A percentile compares a stretch with the other conserved stretches of the same genome.
Evolutionary conservation across 2,113 vertebrate species (phyloP).

Genomic region (Patagioenas fasciata): DNA sequence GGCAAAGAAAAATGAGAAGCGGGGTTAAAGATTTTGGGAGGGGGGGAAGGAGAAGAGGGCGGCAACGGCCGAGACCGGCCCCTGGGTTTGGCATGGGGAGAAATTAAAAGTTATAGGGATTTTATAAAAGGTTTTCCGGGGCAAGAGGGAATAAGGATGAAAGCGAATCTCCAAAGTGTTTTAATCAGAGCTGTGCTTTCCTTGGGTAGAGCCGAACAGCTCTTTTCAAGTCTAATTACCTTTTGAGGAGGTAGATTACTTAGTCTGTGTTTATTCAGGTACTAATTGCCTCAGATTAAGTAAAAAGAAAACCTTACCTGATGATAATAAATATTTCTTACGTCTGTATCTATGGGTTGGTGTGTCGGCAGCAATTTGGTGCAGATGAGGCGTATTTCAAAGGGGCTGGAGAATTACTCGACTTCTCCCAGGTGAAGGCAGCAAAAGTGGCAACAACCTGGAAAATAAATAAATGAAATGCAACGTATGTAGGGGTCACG

Average conservation of each 20-base stretch:
- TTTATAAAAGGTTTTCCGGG: constrained; percentile 48
- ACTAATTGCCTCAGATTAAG: constrained; percentile 56
- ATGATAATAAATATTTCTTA: constrained; percentile 42
- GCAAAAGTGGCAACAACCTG: constrained; percentile 46
- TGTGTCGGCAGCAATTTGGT: not conserved
- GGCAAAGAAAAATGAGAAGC: constrained; percentile 65
- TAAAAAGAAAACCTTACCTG: not conserved
- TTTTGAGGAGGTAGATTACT: constrained; percentile 51
- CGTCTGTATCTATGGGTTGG: not conserved
- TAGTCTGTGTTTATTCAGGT: constrained; percentile 57
- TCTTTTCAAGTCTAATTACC: constrained; percentile 48
- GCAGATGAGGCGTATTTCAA: not conserved
- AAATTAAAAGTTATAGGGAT: constrained; percentile 13
- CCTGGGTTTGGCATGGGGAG: not conserved
- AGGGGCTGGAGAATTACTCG: not conserved
- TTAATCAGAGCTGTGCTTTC: constrained; percentile 31
- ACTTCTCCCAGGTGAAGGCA: not conserved
- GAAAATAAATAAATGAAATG: constrained; percentile 58
- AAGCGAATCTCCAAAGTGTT: constrained; percentile 51
- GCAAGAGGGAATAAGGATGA: constrained; percentile 32
- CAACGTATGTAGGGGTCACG: constrained; percentile 17
- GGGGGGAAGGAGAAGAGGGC: not conserved
- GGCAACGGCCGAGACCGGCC: not conserved
- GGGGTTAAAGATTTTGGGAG: not conserved
- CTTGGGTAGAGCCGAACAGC: not conserved